Conservation (phyloP, 2,113 vertebrate genomes). For the Geococcyx californianus region DNA sequence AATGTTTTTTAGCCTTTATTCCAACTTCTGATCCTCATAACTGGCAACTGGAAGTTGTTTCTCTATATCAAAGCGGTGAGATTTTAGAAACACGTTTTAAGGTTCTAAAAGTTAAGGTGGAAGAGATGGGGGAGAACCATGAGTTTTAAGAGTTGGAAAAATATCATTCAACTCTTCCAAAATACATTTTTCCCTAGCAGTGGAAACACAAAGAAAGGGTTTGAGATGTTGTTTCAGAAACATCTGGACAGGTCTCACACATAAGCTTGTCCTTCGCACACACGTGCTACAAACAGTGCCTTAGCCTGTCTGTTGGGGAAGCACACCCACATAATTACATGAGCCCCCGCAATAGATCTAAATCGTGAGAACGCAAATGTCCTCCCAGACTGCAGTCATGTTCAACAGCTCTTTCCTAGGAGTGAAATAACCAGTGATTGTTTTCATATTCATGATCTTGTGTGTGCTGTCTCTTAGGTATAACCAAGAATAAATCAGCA, state of each 20-base stretch:
- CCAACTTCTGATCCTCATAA: background rate
- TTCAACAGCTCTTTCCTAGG: background rate
- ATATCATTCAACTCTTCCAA: background rate
- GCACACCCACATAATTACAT: accelerated
- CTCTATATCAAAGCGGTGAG: background rate
- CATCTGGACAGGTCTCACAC: background rate
- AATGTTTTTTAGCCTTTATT: background rate
- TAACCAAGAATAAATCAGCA: background rate
- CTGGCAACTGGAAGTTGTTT: background rate
- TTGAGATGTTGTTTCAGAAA: background rate
- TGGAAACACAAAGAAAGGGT: background rate
- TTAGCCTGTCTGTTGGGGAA: no score
- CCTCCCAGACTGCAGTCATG: background rate
- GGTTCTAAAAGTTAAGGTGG: background rate
- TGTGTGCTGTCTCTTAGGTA: background rate
- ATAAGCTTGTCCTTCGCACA: background rate
- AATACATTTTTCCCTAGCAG: background rate
- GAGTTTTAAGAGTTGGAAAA: background rate
- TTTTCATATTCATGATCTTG: background rate
- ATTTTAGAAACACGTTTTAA: background rate
- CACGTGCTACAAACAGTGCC: accelerated
- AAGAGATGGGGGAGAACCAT: background rate
- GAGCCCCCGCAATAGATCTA: background rate
- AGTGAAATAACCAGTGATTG: background rate
- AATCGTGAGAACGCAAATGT: background rate